These are phyloP conservation scores for Zygothrica quintamaculata DNA, from an alignment of 2,888 invertebrate species.

Conservation along the genomic window DNA sequence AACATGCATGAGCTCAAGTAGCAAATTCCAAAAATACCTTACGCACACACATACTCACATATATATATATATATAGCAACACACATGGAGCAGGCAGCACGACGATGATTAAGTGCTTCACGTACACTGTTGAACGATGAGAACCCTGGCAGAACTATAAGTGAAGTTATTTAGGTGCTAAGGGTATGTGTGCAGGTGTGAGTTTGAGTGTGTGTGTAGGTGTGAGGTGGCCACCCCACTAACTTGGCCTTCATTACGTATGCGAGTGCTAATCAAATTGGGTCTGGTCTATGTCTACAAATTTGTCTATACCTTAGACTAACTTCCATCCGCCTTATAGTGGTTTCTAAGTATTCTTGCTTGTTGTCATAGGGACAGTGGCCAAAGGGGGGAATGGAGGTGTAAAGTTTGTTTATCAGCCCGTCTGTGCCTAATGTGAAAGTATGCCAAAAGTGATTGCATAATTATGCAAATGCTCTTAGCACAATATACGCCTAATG, in stretches of 20 bases:
- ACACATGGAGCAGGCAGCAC: conserved; percentile 27
- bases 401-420: conserved; percentile 69
- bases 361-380: too few relatives aligned
- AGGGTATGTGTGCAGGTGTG: conserved; percentile 8
- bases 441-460: conserved; percentile 80
- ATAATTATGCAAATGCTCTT: conserved; percentile 82
- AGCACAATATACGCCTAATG: conserved; percentile 78
- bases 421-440: conserved; percentile 78
- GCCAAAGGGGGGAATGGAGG: conserved; percentile 22
- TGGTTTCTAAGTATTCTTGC: conserved; percentile 9
- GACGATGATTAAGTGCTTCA: conserved; percentile 72
- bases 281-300: conserved; percentile 78
- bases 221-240: conserved; percentile 14
- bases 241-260: conserved; percentile 69
- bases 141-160: conserved; percentile 15
- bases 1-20: conserved; percentile 37
- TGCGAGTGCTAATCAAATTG: conserved; percentile 77
- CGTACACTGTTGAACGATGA: conserved; percentile 38
- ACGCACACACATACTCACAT: conserved; percentile 37
- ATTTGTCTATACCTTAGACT: conserved; percentile 41
- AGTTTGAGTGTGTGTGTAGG: not conserved
- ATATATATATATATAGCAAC: too few relatives aligned
- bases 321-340: not conserved
- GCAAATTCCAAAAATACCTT: conserved; percentile 52
- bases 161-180: not conserved